A percentile compares a stretch with the other conserved stretches of the same genome.
phyloP scores from a whole-genome alignment of 2,888 invertebrate species.

The Mayetiola destructor region DNA sequence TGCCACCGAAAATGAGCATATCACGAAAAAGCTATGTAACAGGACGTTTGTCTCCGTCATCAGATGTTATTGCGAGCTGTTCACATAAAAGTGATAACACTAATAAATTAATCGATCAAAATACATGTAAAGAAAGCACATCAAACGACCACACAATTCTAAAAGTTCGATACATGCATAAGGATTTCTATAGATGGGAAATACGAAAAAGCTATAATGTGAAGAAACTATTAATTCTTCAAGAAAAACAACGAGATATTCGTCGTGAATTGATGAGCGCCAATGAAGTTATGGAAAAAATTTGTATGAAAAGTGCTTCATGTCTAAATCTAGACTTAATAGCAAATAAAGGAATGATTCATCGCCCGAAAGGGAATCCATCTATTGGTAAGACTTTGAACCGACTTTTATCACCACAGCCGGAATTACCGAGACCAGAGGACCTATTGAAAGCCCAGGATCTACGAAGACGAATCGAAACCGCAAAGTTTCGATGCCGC shows the following conservation, averaged over 20 bases:
- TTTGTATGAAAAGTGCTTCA: slow-evolving; percentile 37
- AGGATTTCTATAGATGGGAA: slow-evolving; percentile 43
- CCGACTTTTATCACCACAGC: slow-evolving; percentile 26
- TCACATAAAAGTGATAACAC: neutral
- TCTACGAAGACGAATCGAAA: slow-evolving; percentile 42
- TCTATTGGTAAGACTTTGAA: slow-evolving; percentile 32
- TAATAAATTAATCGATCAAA: neutral
- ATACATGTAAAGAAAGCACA: neutral
- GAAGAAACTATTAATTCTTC: slow-evolving; percentile 51
- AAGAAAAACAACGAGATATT: slow-evolving; percentile 54
- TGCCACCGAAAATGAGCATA: neutral
- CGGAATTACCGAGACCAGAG: slow-evolving; percentile 27
- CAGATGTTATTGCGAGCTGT: neutral
- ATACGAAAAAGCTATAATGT: slow-evolving; percentile 59
- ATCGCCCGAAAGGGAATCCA: slow-evolving; percentile 23
- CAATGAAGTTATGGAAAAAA: slow-evolving; percentile 36
- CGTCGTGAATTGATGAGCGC: slow-evolving; percentile 52
- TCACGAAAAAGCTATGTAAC: too few species aligned
- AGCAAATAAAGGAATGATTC: slow-evolving; percentile 15
- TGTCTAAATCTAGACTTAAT: slow-evolving; percentile 24
- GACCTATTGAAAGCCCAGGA: slow-evolving; percentile 30
- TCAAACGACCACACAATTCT: slow-evolving; percentile 17
- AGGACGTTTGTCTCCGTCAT: neutral
- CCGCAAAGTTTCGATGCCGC: slow-evolving; percentile 51
- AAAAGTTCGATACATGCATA: slow-evolving; percentile 29